Evolutionary conservation across 2,888 invertebrate species (phyloP), one percentile per base, ranked within the genome.

Genomic region (Luffia ferchaultella): DNA sequence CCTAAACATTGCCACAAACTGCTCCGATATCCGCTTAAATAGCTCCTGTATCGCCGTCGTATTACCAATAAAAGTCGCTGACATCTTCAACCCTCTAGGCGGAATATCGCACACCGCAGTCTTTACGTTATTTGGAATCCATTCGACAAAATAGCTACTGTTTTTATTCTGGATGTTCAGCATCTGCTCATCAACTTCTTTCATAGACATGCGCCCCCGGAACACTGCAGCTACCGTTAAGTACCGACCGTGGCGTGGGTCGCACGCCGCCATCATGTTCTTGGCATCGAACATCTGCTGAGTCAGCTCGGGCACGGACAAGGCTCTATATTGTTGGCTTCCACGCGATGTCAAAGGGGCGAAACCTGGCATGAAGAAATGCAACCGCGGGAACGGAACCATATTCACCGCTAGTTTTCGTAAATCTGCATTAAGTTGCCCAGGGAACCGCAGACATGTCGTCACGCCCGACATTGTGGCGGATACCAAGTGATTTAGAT

Each of bases 1-100:
- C 63, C 96, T 88, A 87, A 96, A 97, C 97, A 97, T 96, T 62
- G 94, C 93, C 50, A 91, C 90, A 67, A 94, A 95, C 73, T 95
- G 94, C 67, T 93, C 93, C 17, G 90, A 89, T 60, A 94, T 89
- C 70, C 95, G 88, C 74, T 93, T 93, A 82, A 96, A 95, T 60
- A 95, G 79, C 63, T 92, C 91, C 70, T 95, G 95, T 58, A 93
- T 93, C 58, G 93, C 93, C 16, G 94, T 94, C 9, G 92, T 90
- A 73, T 94, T 93, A 48, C 93, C 94, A 64, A 95, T 92, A 71
- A 95, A 95, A 1, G 95, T 95, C 20, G 93, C 91, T 15, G 93
- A 90, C 93, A 94, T 94, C 69, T 93, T 93, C 54, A 95, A 83
- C 63, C 87, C 87, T 60, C 85, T 73, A 48, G 88, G 90, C 18